A percentile compares a stretch with the other conserved stretches of the same genome.
phyloP scores from a whole-genome alignment of 2,797 vertebrate species.

The Bovichtus diacanthus region DNA sequence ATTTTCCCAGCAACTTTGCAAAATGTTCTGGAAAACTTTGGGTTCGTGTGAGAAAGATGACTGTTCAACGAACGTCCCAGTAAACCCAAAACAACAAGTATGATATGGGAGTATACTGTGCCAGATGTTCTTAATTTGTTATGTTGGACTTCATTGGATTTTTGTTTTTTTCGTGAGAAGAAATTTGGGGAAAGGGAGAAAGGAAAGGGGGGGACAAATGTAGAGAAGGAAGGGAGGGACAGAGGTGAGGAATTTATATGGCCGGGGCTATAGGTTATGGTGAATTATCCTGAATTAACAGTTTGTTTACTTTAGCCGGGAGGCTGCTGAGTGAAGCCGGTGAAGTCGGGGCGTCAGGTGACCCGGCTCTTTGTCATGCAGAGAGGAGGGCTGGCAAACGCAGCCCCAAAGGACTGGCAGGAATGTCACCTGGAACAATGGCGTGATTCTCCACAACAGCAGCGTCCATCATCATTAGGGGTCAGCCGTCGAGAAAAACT shows the following conservation, averaged over 20 bases:
- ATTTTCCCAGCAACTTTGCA: too few relatives aligned
- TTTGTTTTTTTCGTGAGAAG: neutral
- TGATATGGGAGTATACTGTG: neutral
- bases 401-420: conserved; percentile 70
- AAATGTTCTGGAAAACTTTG: neutral
- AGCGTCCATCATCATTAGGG: conserved; percentile 78
- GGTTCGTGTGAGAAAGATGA: neutral
- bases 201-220: neutral
- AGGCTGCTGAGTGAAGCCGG: conserved; percentile 74
- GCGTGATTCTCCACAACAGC: conserved; percentile 56
- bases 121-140: neutral
- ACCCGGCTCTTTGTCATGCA: conserved; percentile 78
- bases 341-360: conserved; percentile 75
- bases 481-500: conserved; percentile 34
- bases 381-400: conserved; percentile 60
- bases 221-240: neutral
- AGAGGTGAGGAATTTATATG: conserved; percentile 76
- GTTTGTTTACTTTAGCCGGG: conserved; percentile 80
- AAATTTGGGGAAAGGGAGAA: neutral
- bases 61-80: neutral
- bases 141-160: neutral
- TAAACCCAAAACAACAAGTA: neutral
- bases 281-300: conserved; percentile 83
- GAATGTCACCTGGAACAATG: conserved; percentile 82
- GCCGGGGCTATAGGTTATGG: conserved; percentile 74